Base-by-base conservation (phyloP, 2,888 invertebrate species). In the Caenorhabditis auriculariae region DNA sequence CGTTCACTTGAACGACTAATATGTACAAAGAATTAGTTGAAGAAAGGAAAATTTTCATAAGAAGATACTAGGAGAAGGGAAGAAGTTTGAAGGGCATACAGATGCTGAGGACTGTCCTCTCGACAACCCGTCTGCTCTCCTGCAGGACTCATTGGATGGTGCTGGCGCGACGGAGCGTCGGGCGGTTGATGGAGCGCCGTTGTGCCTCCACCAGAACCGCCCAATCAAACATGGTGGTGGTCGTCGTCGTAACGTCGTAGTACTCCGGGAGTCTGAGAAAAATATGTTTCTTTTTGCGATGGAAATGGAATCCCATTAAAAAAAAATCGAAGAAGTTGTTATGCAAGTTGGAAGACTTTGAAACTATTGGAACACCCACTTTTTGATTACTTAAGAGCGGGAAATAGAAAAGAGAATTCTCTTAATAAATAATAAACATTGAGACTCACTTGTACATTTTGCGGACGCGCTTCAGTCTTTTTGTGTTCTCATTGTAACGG, bases 191-290 rank as follows among this genome's bases (percentile, higher is more conserved):
- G 12, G 58, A 53, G 48, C 64, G 62, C 32, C 63, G 60, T 43
- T 61, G 50, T 0, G 74, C 77, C 56, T 77, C 74, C 27, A 77
- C 63, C 19, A 77, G 63, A 9, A 77, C 76, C 3, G 74, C 76
- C 74, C 72, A 78, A 48, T 78, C 77, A 48, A 69, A 75, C 71
- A 70, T 75, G 17, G 67, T 73, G 2, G 77, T 74, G 39, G 63
- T 70, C 6, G 75, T 66, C 6, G 77, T 78, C 21, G 63, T 44
- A 23, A 77, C 74, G 52, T 77, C 77, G 54, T 77, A 77, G 52
- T 69, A 66, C 15, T 77, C 69, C 6, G 77, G 77, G 2, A 77
- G 66, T 43, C 75, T 69, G 32, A n/a, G 61, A 46, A 24, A 9
- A 7, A 7, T 9, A 21, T 44, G 19, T 6, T 23, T 44, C 29